Percentiles rank a stretch among this genome's conserved stretches.
Conservation (phyloP, 1,140 invertebrate genomes). For the Drosophila pandora region DNA sequence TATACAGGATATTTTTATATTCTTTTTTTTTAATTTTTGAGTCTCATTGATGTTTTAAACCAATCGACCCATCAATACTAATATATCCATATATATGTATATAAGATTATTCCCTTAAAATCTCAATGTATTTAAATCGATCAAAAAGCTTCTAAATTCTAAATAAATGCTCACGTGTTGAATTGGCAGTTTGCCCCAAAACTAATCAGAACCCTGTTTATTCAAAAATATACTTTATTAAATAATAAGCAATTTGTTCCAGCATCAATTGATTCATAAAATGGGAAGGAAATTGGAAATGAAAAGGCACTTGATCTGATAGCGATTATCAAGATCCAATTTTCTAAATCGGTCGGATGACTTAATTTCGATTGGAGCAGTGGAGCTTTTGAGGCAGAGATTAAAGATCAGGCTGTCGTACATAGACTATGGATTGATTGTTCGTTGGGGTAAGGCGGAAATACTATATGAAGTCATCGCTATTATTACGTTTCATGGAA, state of each 20-base stretch:
- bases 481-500: slow-evolving; percentile 17
- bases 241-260: not conserved
- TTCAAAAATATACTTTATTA: not conserved
- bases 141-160: slow-evolving; percentile 34
- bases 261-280: not conserved
- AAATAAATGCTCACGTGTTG: slow-evolving; percentile 36
- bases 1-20: not conserved
- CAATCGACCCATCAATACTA: slow-evolving; percentile 13
- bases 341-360: slow-evolving; percentile 43
- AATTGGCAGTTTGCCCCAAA: slow-evolving; percentile 21
- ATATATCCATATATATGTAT: slow-evolving; percentile 9
- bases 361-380: slow-evolving; percentile 39
- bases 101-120: slow-evolving; percentile 23
- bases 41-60: slow-evolving; percentile 38
- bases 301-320: not conserved
- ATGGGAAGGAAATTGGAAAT: slow-evolving; percentile 3
- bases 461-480: slow-evolving; percentile 38
- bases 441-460: slow-evolving; percentile 40
- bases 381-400: slow-evolving; percentile 18
- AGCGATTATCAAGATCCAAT: slow-evolving; percentile 27
- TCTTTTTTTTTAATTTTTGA: not conserved
- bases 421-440: slow-evolving; percentile 30
- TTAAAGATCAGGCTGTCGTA: slow-evolving; percentile 32
- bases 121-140: slow-evolving; percentile 39
- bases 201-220: not conserved